Conservation (phyloP, 2,113 vertebrate genomes). For the human (Homo sapiens) region DNA sequence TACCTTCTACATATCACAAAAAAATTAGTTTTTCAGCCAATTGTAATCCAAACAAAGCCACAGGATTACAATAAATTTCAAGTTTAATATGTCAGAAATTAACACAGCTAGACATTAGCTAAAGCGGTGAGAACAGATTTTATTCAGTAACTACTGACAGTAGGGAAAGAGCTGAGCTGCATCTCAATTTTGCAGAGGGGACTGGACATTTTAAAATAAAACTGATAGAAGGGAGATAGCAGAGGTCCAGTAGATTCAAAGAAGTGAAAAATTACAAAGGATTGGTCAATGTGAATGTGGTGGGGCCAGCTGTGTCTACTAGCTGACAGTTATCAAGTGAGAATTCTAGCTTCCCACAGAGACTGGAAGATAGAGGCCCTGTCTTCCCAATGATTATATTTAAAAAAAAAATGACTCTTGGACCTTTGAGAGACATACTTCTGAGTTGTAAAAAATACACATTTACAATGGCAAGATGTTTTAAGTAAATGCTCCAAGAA, state of each 20-base stretch:
- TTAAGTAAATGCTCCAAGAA: not conserved
- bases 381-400: not conserved
- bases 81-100: not conserved
- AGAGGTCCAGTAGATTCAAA: not conserved
- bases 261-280: not conserved
- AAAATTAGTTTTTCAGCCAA: not conserved
- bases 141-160: not conserved
- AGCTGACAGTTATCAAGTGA: not conserved
- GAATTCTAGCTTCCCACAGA: not conserved
- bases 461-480: not conserved
- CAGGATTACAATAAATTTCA: not conserved
- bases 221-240: not conserved
- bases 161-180: not conserved
- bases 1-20: not conserved
- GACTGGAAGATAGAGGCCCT: not conserved
- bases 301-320: too few relatives aligned
- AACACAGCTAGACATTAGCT: not conserved
- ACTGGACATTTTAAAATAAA: not conserved
- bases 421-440: not conserved
- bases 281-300: not conserved
- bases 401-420: not conserved
- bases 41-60: not conserved
- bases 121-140: not conserved
- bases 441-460: not conserved
- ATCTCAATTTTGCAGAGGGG: not conserved